Percentiles rank a stretch among this genome's conserved stretches.
These are phyloP conservation scores for Agapostemon virescens DNA, from an alignment of 2,888 invertebrate genomes.

Conservation along the genomic window DNA sequence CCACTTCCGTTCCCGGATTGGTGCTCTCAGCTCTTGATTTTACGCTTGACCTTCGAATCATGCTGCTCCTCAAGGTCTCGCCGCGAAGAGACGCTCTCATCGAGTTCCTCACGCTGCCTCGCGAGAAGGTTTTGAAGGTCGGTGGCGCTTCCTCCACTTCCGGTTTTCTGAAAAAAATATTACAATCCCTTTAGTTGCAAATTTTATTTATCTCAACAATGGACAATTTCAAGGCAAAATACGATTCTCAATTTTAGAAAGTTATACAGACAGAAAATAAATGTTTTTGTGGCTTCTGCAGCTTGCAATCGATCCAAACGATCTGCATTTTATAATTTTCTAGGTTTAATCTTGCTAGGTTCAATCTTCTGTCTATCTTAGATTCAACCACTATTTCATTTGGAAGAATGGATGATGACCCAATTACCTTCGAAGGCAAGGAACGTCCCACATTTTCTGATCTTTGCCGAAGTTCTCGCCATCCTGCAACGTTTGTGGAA, in stretches of 20 bases:
- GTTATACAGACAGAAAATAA: no score
- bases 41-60: conserved; percentile 81
- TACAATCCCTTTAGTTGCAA: background rate
- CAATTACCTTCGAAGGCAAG: conserved; percentile 86
- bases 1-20: conserved; percentile 69
- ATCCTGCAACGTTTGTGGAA: conserved; percentile 92
- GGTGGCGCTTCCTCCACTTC: conserved; percentile 76
- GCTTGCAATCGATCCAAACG: no score
- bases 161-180: conserved; percentile 73
- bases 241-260: no score
- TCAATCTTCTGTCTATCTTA: no score
- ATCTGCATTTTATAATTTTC: no score
- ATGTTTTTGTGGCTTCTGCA: no score
- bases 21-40: conserved; percentile 79
- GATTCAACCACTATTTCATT: background rate
- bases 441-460: conserved; percentile 91
- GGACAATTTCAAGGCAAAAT: no score
- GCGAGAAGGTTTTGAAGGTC: conserved; percentile 73
- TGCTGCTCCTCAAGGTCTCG: conserved; percentile 84
- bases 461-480: conserved; percentile 92
- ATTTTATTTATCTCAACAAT: no score
- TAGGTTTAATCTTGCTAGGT: no score
- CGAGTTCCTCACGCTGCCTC: conserved; percentile 81
- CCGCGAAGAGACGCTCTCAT: conserved; percentile 85
- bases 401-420: background rate